A percentile compares a stretch with the other conserved stretches of the same genome.
These are phyloP conservation scores for Remorina albescens DNA, from an alignment of 2,797 vertebrate species.

Conservation along the genomic window DNA sequence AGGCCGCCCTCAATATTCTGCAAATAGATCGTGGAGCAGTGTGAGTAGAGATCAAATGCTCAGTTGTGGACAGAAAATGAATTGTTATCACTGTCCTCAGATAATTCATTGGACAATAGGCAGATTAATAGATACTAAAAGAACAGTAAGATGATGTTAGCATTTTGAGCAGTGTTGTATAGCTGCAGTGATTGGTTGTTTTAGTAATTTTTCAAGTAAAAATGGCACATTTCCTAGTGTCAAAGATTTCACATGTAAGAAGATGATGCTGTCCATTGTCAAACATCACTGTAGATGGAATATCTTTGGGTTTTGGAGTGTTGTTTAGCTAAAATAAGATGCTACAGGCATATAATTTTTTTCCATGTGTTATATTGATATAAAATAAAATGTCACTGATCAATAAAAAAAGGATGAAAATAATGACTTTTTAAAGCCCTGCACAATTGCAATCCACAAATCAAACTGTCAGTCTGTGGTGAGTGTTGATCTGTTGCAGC, in stretches of 20 bases:
- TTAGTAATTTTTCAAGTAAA: neutral
- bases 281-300: neutral
- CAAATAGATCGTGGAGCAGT: slow-evolving; percentile 78
- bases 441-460: neutral
- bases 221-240: neutral
- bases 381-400: no score
- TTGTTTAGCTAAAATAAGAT: neutral
- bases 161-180: neutral
- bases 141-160: neutral
- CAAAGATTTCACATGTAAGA: neutral
- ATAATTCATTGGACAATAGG: no score
- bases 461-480: neutral
- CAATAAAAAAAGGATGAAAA: neutral
- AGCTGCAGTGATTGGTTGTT: neutral
- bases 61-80: neutral
- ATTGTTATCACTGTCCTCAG: neutral
- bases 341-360: neutral
- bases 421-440: neutral
- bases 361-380: no score
- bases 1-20: slow-evolving; percentile 86
- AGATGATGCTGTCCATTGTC: neutral
- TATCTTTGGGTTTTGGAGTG: neutral
- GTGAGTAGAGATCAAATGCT: slow-evolving; percentile 73
- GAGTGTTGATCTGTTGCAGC: slow-evolving; percentile 5
- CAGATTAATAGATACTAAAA: no score